Percentiles rank a stretch among this genome's conserved stretches.
These are phyloP conservation scores for Epinephelus malabaricus DNA, from an alignment of 2,797 vertebrate genomes.

Conservation along the genomic window DNA sequence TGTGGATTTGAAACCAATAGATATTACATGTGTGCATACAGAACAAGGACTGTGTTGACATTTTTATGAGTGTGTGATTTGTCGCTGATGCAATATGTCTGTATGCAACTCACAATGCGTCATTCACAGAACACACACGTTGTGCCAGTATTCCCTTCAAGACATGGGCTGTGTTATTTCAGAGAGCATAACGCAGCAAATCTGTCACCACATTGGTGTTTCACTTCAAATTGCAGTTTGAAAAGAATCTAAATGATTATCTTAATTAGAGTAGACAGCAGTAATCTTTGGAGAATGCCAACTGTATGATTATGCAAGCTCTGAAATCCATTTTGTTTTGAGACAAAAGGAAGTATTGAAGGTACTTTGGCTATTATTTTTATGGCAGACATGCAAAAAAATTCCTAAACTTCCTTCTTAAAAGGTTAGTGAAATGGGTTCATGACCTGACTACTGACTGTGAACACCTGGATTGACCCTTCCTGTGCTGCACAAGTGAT, in stretches of 20 bases:
- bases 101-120: neutral
- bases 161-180: neutral
- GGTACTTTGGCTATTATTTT: constrained; percentile 14
- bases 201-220: neutral
- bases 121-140: constrained; percentile 15
- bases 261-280: neutral
- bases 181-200: neutral
- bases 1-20: neutral
- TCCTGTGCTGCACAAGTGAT: neutral
- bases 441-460: neutral
- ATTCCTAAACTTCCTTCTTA: neutral
- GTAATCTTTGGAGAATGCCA: neutral
- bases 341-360: constrained; percentile 29
- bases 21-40: constrained; percentile 18
- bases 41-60: constrained; percentile 15
- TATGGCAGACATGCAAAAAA: neutral
- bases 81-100: constrained; percentile 6
- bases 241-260: constrained; percentile 8
- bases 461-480: neutral
- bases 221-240: neutral
- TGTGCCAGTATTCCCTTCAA: neutral
- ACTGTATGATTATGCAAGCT: neutral
- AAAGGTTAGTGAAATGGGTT: neutral
- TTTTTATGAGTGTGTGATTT: constrained; percentile 12
- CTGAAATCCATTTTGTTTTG: constrained; percentile 11